These are phyloP conservation scores for Pygoscelis adeliae DNA, from an alignment of 2,113 vertebrate genomes.

Conservation along the genomic window DNA sequence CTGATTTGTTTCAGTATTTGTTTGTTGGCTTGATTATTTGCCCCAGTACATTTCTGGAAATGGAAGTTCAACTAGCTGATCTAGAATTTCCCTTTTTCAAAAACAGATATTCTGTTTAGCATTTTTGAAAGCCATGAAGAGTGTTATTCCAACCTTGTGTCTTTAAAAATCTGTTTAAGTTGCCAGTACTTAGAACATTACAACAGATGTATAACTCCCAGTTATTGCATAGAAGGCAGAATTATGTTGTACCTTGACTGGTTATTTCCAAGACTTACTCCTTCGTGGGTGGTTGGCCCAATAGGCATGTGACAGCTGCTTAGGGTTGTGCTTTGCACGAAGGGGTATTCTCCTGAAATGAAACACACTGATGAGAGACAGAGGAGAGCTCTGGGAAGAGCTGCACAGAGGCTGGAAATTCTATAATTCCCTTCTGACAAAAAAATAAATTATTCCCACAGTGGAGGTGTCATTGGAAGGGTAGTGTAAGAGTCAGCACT, in stretches of 20 bases:
- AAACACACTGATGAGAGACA: not conserved
- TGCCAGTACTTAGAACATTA: not conserved
- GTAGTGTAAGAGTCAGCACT: not conserved
- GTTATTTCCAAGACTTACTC: not conserved
- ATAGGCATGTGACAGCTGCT: not conserved
- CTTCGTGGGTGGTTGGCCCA: not conserved
- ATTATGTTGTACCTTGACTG: not conserved
- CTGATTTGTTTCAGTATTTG: not conserved
- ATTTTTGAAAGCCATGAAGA: not conserved
- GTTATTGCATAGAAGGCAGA: not conserved
- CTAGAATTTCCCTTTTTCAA: not conserved
- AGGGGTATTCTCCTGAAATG: not conserved
- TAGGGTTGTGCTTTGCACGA: rapidly evolving
- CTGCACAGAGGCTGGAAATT: not conserved
- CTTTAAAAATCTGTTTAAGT: not conserved
- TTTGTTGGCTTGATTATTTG: not conserved
- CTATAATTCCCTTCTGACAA: not conserved
- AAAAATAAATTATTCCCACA: not conserved
- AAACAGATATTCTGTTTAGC: not conserved
- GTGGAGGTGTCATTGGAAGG: not conserved
- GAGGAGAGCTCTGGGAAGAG: not conserved
- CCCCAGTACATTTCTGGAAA: conserved; percentile 14
- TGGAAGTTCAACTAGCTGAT: not conserved
- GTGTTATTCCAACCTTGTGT: not conserved
- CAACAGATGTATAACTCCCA: not conserved